Percentiles rank a stretch among this genome's conserved stretches.
These are phyloP conservation scores for Litoditis marina DNA, from an alignment of 2,888 invertebrate genomes.

Conservation along the genomic window DNA sequence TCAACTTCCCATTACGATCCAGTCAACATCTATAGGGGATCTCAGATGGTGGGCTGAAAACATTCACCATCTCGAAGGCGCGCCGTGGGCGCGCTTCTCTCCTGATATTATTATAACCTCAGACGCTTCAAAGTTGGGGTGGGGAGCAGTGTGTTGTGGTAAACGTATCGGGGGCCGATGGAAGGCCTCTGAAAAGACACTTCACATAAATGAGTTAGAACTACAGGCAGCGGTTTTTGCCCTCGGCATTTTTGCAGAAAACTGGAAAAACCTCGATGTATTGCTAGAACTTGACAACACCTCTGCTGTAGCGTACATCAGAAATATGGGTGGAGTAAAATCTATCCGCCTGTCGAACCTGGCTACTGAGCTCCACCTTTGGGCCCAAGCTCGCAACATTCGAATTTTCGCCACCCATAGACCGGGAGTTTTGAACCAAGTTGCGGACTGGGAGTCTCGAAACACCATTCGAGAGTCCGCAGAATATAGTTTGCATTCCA, in stretches of 20 bases:
- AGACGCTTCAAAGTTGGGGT: conserved; percentile 7
- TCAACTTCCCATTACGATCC: not conserved
- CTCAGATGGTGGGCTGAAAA: not conserved
- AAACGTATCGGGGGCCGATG: conserved; percentile 10
- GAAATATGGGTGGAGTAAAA: conserved; percentile 1
- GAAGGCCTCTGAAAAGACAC: not conserved
- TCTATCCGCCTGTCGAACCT: not conserved
- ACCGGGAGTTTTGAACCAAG: not conserved
- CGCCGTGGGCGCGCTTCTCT: not conserved
- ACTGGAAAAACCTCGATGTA: not conserved
- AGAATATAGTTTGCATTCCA: not conserved
- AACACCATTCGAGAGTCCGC: not conserved
- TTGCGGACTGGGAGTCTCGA: conserved; percentile 9
- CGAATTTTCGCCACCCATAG: not conserved
- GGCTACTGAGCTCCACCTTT: not conserved
- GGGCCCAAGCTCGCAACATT: not conserved
- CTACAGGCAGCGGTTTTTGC: conserved; percentile 4
- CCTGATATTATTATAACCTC: not conserved
- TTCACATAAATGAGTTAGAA: conserved; percentile 10
- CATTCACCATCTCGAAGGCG: not conserved
- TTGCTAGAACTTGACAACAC: conserved; percentile 9
- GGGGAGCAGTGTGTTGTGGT: conserved; percentile 5
- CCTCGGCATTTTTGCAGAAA: not conserved
- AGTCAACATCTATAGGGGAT: not conserved
- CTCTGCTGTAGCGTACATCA: conserved; percentile 9